Conservation (phyloP, 2,113 vertebrate species). For the Perca flavescens region DNA sequence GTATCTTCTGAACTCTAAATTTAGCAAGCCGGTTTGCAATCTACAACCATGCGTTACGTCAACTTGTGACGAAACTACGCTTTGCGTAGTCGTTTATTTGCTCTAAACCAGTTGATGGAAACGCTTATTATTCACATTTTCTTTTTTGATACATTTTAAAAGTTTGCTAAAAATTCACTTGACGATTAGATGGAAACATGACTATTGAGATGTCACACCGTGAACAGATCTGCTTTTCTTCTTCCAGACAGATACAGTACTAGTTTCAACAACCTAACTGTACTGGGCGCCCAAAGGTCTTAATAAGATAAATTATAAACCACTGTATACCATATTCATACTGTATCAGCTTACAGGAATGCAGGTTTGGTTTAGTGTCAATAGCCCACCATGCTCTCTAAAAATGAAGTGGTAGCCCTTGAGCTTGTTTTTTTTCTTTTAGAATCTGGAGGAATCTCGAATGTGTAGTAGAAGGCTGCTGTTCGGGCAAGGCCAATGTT, state of each 20-base stretch:
- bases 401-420: neutral
- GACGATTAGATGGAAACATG: no score
- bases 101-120: no score
- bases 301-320: neutral
- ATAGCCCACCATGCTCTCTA: neutral
- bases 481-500: neutral
- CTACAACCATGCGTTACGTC: no score
- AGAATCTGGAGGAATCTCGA: conserved; percentile 2
- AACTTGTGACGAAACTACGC: no score
- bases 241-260: neutral
- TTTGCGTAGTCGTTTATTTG: no score
- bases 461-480: conserved; percentile 3
- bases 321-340: neutral
- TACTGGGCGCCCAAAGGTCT: neutral
- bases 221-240: neutral
- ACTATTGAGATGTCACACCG: neutral
- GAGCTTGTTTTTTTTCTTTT: neutral
- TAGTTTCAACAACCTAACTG: neutral
- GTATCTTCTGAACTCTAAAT: no score
- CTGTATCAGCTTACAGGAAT: neutral
- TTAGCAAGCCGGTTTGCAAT: no score
- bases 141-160: no score
- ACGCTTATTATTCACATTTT: no score
- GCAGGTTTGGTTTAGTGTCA: neutral
- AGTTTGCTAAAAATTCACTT: no score